phyloP scores from a whole-genome alignment of 1,140 invertebrate genomes.

The Harpegnathos saltator region DNA sequence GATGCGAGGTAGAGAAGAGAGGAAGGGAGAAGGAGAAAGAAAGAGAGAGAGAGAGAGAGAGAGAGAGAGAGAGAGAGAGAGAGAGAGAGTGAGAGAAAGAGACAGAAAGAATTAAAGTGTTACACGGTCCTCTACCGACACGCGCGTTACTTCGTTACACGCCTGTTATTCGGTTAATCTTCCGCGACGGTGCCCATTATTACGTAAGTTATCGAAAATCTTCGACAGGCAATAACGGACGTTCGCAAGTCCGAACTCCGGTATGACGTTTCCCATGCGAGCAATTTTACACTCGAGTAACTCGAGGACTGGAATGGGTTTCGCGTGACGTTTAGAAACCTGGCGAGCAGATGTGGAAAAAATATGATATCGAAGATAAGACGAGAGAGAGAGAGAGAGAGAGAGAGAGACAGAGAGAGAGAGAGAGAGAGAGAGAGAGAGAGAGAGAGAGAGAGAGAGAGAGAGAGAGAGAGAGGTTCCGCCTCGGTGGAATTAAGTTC shows the following conservation, averaged over 20 bases:
- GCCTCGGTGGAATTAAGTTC: too few relatives aligned
- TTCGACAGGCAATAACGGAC: constrained; percentile 6
- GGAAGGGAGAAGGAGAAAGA: not conserved
- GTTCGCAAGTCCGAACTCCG: not conserved
- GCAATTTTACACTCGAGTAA: not conserved
- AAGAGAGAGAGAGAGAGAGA: constrained; percentile 34
- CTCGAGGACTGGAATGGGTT: not conserved
- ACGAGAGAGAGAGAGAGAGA: too few relatives aligned
- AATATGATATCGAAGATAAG: too few relatives aligned
- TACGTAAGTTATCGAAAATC: constrained; percentile 62
- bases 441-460: too few relatives aligned
- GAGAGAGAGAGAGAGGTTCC: too few relatives aligned
- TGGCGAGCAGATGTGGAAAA: too few relatives aligned
- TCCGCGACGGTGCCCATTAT: constrained; percentile 30
- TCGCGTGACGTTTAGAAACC: not conserved
- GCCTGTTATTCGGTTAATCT: constrained; percentile 55
- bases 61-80: not conserved
- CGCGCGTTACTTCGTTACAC: constrained; percentile 39
- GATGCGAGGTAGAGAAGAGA: not conserved
- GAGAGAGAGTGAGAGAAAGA: not conserved
- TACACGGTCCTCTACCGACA: constrained; percentile 46
- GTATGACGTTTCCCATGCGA: not conserved
- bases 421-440: too few relatives aligned
- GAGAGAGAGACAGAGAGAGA: too few relatives aligned
- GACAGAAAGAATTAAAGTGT: constrained; percentile 49